phyloP scores from a whole-genome alignment of 2,113 vertebrate species.

The Epinephelus lanceolatus region DNA sequence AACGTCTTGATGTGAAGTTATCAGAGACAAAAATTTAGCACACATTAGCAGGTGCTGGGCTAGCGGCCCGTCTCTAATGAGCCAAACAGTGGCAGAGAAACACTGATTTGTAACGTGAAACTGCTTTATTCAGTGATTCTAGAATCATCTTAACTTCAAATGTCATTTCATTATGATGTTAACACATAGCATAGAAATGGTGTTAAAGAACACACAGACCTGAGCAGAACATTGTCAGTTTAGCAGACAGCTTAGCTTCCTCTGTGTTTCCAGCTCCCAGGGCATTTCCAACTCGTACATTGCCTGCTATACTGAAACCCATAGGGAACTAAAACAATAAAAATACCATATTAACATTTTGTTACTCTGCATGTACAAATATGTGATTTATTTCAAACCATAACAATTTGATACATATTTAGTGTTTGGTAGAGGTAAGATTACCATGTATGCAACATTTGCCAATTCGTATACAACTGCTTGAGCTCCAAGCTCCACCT shows the following conservation, averaged over 20 bases:
- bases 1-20: too few relatives aligned
- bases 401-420: neutral
- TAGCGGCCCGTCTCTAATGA: too few relatives aligned
- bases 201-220: constrained; percentile 33
- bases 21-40: too few relatives aligned
- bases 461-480: constrained; percentile 87
- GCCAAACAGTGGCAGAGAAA: too few relatives aligned
- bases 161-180: neutral
- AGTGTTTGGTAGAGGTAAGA: neutral
- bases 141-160: neutral
- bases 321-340: constrained; percentile 84
- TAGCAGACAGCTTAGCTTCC: constrained; percentile 86
- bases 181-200: neutral
- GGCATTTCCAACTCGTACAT: constrained; percentile 89
- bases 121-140: neutral
- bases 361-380: neutral
- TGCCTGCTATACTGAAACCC: constrained; percentile 87
- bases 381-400: neutral
- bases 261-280: constrained; percentile 86
- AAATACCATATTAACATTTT: neutral
- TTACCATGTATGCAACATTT: constrained; percentile 88
- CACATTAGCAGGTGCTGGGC: too few relatives aligned
- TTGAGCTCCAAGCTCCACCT: constrained; percentile 91
- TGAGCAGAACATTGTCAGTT: constrained; percentile 73
- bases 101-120: too few relatives aligned